Evolutionary conservation across 2,888 invertebrate genomes (phyloP), one percentile per base, ranked within the genome.

Genomic region (Coenonympha arcania): DNA sequence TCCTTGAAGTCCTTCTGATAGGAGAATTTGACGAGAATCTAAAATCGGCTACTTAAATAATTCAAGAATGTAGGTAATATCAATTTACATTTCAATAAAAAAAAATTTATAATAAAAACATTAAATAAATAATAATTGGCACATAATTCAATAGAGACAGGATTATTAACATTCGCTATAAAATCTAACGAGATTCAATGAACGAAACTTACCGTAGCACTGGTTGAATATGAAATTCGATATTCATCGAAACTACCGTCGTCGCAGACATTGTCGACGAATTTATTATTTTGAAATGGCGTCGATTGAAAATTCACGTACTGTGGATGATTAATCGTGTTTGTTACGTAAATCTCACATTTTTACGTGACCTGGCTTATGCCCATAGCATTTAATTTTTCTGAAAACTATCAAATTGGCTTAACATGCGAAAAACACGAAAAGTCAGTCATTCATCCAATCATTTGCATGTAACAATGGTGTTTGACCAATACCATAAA

Each of bases 171-270:
- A 18, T 13, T 33, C 24, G 44, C 24, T 11, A 4, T 46, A 18
- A 6, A 39, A 31, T 44, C 50, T 33, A 50, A 40, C 31, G 44
- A 50, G 19, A 50, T 44, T 44, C 44, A 50, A 44, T 30, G 37
- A 36, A 39, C 44, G 18, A 45, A 50, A 45, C 24, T 45, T 45
- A 30, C 39, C 37, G 41, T 34, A 19, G 30, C 42, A 36, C 22
- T 43, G 22, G 18, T 39, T 44, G 39, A 44, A 50, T 50, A 44
- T 33, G 44, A 26, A 50, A 40, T 26, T 30, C 6, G 11, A 13
- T 11, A 30, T 30, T 30, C 11, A 13, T 30, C 30, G 13, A 30
- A 24, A 24, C 24, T 43, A 43, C 30, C 16, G 30, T 15, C 49
- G 16, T 31, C 49, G 43, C n/a, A n/a, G n/a, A 43, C 37, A 37